Base-by-base conservation (phyloP, 2,113 vertebrate species). In the Salminus brasiliensis region DNA sequence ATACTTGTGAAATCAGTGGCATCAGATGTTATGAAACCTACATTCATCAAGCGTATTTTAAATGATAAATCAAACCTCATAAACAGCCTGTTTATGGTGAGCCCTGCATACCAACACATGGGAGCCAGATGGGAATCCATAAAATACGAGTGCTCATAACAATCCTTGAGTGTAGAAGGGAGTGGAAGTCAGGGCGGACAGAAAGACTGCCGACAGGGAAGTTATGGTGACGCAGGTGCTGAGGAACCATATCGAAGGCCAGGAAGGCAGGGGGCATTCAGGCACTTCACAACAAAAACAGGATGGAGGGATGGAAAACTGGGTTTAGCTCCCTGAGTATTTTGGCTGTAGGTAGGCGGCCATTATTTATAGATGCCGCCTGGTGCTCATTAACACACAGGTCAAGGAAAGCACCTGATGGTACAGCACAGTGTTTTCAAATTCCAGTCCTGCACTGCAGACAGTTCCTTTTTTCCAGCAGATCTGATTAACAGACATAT, bases 201-300 rank as follows among this genome's bases (percentile, higher is more conserved):
- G 18, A 41, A 67, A 57, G 70, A 72, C 72, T 62, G 32, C 34
- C 21, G 34, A 69, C 68, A 74, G 73, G 92, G 89, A 91, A 90
- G 80, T 59, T 43, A 72, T 74, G 80, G 11, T 89, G 89, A 91
- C 78, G 84, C 82, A 89, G 71, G 79, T 71, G 66, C 5, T 27
- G 60, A 81, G 80, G 70, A 81, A 16, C 75, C 49, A 21, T 79
- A 65, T 15, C 52, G 77, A 53, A 74, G 71, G 62, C 76, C 90
- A 90, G 92, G 92, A 93, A 92, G 85, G 73, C 69, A 78, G 74
- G n/a, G 62, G 76, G 57, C 80, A 85, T 65, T 77, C 43, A n/a
- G 25, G 63, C 41, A 32, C 27, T 27, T 41, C 67, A 63, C 62
- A 13, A 84, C 36, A 71, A 69, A 81, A 82, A 76, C 43, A 83